Evolutionary conservation across 37 sponge, comb jelly and placozoan genomes (phyloP), one percentile per base, ranked within the genome.

Genomic region (Spongilla lacustris): DNA sequence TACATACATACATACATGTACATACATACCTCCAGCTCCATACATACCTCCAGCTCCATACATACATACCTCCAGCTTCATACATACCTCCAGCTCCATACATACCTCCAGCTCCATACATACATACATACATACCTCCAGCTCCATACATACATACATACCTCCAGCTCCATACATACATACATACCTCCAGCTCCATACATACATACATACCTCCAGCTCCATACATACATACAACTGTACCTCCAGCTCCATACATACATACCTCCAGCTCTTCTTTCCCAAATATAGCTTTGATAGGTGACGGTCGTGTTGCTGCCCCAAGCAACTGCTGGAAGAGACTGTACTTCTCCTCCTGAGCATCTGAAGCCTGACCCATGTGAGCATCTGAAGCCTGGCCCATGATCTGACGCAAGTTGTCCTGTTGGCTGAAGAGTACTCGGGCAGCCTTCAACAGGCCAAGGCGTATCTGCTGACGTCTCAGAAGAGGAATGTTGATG

Each of bases 381-480:
- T 35, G 76, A 71, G 91, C 89, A 0, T 79, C 30, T 8, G 67
- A 49, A 23, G 82, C 75, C 3, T 69, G 84, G 14, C 84, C 67
- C 93, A 97, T 94, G 73, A 97, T 93, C 83, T 95, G 95, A 34
- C 90, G 67, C 32, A 97, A 84, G 77, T 92, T 95, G 68, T 97
- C 95, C 83, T 96, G 98, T n/a, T 86, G 93, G 26, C 94, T 94
- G 80, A 98, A 98, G 50, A 98, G 87, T 12, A 96, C 96, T 9
- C 95, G 28, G 48, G 96, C 94, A 36, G 98, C 96, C 81, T 96
- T 96, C 58, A 96, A 83, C 28, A 98, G 89, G 9, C 94, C 96
- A 49, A 96, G 74, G 0, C 92, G 81, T 25, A 95, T 91, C 86
- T 96, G 95, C 76, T 95, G 94, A 49, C 88, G 88, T 50, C 98